Evolutionary conservation across 2,797 vertebrate species (phyloP).

Genomic region (Oryzias dopingdopingensis): DNA sequence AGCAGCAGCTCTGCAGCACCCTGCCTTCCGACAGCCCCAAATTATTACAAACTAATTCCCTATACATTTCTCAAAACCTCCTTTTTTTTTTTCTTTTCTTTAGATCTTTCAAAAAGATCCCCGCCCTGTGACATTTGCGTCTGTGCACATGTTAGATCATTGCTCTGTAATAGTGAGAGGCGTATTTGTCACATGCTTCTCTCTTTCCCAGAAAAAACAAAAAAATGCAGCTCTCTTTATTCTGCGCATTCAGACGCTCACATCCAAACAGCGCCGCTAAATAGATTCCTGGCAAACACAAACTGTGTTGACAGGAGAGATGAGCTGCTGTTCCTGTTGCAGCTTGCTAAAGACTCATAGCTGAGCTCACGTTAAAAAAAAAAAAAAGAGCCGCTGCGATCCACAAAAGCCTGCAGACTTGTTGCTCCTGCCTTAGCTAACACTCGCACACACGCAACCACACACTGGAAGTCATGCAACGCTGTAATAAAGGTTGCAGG

Average conservation of each 20-base stretch:
- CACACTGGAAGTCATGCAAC: constrained; percentile 16
- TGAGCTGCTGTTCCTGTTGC: constrained; percentile 75
- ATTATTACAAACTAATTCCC: constrained; percentile 38
- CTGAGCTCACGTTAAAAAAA: constrained; percentile 46
- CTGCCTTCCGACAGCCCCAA: constrained; percentile 13
- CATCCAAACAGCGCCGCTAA: constrained; percentile 63
- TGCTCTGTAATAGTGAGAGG: constrained; percentile 52
- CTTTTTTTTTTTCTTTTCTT: constrained; percentile 49
- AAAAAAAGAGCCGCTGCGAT: constrained; percentile 56
- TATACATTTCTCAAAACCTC: constrained; percentile 51
- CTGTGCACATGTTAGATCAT: constrained; percentile 54
- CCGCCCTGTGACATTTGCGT: constrained; percentile 51
- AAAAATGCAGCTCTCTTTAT: constrained; percentile 64
- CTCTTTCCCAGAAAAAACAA: constrained; percentile 53
- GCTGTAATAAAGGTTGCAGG: constrained; percentile 73
- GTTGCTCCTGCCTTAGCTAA: constrained; percentile 74
- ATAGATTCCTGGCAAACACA: constrained; percentile 77
- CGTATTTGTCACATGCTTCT: constrained; percentile 59
- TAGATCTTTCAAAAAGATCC: constrained; percentile 61
- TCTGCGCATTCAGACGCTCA: constrained; percentile 56
- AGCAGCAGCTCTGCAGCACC: constrained; percentile 17
- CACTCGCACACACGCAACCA: constrained; percentile 49
- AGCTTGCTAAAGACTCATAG: constrained; percentile 70
- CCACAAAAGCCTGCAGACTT: constrained; percentile 68
- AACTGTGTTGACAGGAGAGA: constrained; percentile 79